A percentile compares a stretch with the other conserved stretches of the same genome.
Evolutionary conservation across 1,140 invertebrate species (phyloP).

Genomic region (Triops longicaudatus): DNA sequence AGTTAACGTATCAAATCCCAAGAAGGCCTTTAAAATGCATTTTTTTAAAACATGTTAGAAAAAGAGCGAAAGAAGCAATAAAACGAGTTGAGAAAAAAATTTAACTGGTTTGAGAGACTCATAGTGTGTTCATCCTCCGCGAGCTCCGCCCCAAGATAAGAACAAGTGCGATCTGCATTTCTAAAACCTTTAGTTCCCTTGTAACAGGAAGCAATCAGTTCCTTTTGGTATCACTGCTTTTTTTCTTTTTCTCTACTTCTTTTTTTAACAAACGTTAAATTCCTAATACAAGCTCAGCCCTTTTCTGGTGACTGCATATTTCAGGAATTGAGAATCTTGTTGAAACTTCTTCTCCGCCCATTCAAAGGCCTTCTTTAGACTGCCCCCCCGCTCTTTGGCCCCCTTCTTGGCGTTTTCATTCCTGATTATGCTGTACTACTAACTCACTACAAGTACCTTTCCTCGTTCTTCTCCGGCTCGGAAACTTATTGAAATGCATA

Average conservation of each 20-base stretch:
- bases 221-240: conserved; percentile 1
- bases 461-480: not conserved
- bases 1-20: no score
- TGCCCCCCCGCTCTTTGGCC: not conserved
- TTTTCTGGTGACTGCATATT: conserved; percentile 12
- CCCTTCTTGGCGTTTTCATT: not conserved
- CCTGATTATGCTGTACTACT: conserved; percentile 4
- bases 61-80: no score
- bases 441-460: not conserved
- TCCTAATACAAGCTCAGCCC: not conserved
- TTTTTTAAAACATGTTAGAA: no score
- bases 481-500: conserved; percentile 2
- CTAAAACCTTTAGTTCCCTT: not conserved
- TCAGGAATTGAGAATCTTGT: not conserved
- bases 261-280: no score
- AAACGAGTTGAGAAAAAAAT: no score
- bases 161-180: conserved; percentile 12
- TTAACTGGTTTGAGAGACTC: no score
- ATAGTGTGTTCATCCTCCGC: not conserved
- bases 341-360: conserved; percentile 14
- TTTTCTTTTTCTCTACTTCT: not conserved
- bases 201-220: conserved; percentile 15
- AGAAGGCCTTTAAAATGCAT: no score
- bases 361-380: not conserved
- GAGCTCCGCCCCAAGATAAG: not conserved